Conservation (phyloP, 2,113 vertebrate species). For the Bubo bubo region DNA sequence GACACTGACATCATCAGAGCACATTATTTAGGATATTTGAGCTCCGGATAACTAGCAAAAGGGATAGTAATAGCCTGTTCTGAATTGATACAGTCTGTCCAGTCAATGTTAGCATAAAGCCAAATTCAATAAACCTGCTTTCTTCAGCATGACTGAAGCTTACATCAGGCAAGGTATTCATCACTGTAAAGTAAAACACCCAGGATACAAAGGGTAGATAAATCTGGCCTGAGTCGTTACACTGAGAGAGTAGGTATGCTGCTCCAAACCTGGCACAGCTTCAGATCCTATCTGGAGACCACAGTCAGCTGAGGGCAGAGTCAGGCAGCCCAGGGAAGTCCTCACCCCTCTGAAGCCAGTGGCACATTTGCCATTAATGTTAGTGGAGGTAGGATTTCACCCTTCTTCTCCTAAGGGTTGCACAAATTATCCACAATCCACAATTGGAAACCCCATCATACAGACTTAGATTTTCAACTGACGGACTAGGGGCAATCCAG, state of each 20-base stretch:
- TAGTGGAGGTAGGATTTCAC: not conserved
- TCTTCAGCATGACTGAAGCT: constrained; percentile 21
- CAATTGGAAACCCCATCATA: fast-evolving
- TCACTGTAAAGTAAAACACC: not conserved
- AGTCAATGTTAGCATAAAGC: constrained; percentile 23
- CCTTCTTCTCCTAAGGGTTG: not conserved
- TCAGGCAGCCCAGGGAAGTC: not conserved
- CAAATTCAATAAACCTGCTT: constrained; percentile 38
- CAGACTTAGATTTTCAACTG: not conserved
- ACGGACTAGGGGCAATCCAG: not conserved
- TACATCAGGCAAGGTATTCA: not conserved
- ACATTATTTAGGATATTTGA: not conserved
- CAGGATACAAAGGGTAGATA: not conserved
- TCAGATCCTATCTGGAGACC: not conserved
- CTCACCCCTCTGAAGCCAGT: not conserved
- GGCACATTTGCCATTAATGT: not conserved
- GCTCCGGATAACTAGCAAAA: not conserved
- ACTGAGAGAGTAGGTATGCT: not conserved
- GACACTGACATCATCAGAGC: not conserved
- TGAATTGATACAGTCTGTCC: constrained; percentile 10
- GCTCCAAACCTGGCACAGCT: not conserved
- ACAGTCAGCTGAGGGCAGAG: not conserved
- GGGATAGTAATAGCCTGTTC: not conserved
- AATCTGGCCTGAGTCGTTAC: not conserved
- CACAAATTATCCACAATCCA: not conserved